These are phyloP conservation scores for Oxyura jamaicensis DNA, from an alignment of 2,113 vertebrate species.

Conservation along the genomic window DNA sequence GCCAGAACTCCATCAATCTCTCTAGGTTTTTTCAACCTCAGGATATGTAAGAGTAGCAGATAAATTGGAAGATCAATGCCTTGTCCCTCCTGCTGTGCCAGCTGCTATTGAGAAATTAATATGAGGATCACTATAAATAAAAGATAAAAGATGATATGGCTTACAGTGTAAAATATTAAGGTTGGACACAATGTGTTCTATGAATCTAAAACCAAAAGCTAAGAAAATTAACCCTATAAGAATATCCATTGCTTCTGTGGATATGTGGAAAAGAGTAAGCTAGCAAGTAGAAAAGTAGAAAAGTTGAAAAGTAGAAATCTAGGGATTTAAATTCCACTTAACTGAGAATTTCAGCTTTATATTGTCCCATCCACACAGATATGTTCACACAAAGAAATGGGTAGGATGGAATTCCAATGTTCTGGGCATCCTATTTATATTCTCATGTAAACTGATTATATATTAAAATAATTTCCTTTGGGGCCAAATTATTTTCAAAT, in stretches of 20 bases:
- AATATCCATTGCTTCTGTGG: not conserved
- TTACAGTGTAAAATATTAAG: slow-evolving; percentile 85
- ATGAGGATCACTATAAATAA: slow-evolving; percentile 85
- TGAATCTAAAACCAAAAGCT: slow-evolving; percentile 74
- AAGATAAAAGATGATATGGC: slow-evolving; percentile 84
- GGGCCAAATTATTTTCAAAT: not conserved
- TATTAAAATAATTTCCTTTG: not conserved
- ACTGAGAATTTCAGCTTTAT: not conserved
- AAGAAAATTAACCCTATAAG: slow-evolving; percentile 73
- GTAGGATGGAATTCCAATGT: not conserved
- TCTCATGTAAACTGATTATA: not conserved
- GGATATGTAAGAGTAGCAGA: slow-evolving; percentile 76
- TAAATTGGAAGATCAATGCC: slow-evolving; percentile 84
- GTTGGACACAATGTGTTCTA: slow-evolving; percentile 67
- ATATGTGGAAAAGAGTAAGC: not conserved
- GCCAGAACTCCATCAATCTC: slow-evolving; percentile 76
- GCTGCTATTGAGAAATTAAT: slow-evolving; percentile 86
- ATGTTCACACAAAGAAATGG: not conserved
- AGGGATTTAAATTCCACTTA: not conserved
- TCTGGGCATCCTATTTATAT: not conserved
- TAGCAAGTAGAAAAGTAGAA: not conserved
- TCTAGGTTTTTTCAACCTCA: slow-evolving; percentile 68
- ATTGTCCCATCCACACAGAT: not conserved
- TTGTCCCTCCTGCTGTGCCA: slow-evolving; percentile 78
- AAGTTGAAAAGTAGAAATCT: not conserved